Percentiles rank a stretch among this genome's conserved stretches.
phyloP scores from a whole-genome alignment of 2,113 vertebrate species.

The Pseudopodoces humilis region DNA sequence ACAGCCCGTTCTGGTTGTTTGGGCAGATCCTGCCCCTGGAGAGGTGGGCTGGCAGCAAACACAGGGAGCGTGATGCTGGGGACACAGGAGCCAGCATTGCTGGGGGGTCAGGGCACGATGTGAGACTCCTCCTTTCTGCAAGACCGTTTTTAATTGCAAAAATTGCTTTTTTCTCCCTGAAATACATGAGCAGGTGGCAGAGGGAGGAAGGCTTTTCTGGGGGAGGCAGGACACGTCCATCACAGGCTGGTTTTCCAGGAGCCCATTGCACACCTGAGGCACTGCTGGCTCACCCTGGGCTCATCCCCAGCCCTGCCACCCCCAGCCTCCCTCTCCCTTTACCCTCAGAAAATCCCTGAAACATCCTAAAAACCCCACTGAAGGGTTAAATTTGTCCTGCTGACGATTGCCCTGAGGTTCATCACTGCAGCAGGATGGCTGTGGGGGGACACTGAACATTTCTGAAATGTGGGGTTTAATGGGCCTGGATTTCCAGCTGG shows the following conservation, averaged over 20 bases:
- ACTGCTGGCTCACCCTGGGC: fast-evolving
- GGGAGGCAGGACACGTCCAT: background rate
- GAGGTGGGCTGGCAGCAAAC: background rate
- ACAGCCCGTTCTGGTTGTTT: background rate
- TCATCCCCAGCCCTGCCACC: background rate
- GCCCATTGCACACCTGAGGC: background rate
- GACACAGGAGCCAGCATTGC: background rate
- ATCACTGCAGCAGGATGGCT: background rate
- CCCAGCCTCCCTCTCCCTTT: background rate
- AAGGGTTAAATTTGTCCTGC: background rate
- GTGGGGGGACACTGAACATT: background rate
- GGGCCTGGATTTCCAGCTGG: background rate
- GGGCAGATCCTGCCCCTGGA: background rate
- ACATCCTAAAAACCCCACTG: background rate
- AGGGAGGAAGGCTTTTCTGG: background rate
- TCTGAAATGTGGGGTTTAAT: background rate
- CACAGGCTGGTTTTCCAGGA: background rate
- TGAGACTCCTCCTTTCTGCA: background rate
- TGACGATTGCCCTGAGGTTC: background rate
- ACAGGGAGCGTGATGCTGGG: fast-evolving
- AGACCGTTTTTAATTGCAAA: background rate
- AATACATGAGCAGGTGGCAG: background rate
- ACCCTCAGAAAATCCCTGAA: background rate
- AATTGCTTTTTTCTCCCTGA: background rate
- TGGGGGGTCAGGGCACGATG: fast-evolving